Base-by-base conservation (phyloP, 1,140 invertebrate species). In the Hyphantria cunea region DNA sequence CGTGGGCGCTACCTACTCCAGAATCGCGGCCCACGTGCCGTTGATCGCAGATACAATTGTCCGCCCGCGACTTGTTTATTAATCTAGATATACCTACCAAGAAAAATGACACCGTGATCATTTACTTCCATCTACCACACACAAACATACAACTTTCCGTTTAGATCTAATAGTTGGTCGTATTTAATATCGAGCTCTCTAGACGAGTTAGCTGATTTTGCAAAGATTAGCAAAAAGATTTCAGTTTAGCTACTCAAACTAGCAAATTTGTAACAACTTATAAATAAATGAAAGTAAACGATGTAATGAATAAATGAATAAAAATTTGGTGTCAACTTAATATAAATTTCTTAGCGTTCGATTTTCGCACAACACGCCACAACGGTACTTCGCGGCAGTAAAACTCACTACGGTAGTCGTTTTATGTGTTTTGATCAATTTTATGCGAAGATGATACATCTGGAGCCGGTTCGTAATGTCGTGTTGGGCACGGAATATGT, bases 1-100 rank as follows among this genome's bases (percentile, higher is more conserved):
- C 79, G 87, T 90, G 79, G 85, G 85, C 76, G 84, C 76, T 84
- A n/a, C n/a, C n/a, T n/a, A 85, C 80, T 84, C 83, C 81, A 82
- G 82, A 81, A 86, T 75, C 66, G 74, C 76, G 68, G 76, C 82
- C 82, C 82, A 86, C 83, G 82, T 86, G 80, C 77, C 79, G 39
- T 53, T 65, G 84, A 86, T 87, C 70, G 62, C 64, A 82, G 86
- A 84, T 86, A 83, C 72, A 72, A 81, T 85, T 85, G 78, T 80
- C 73, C 73, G 73, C 78, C 76, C 52, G 49, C 63, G 73, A 79
- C 78, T 80, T 80, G 74, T 84, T 84, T 82, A 80, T 80, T 81
- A 80, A 67, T 80, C 73, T 66, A 41, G 65, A 78, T 79, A 81
- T 85, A 76, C n/a, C n/a, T n/a, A n/a, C 55, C 63, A 58, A 50